Conservation (phyloP, 2,888 invertebrate species). For the Apodemia duryi region DNA sequence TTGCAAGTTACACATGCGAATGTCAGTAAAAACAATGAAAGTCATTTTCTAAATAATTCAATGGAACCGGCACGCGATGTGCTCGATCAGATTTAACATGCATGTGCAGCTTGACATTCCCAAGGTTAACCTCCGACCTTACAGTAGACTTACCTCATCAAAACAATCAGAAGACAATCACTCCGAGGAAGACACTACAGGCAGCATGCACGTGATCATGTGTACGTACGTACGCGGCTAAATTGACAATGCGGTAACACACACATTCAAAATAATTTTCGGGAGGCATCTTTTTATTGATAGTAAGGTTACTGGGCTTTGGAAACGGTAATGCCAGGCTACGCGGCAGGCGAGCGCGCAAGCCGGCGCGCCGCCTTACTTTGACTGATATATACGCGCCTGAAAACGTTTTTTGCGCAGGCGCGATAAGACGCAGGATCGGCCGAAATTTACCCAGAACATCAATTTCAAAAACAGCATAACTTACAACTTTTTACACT, state of each 20-base stretch:
- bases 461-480: conserved; percentile 35
- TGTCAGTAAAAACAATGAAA: conserved; percentile 30
- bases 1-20: conserved; percentile 22
- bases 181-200: conserved; percentile 62
- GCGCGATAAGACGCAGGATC: conserved; percentile 66
- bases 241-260: conserved; percentile 59
- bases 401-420: conserved; percentile 58
- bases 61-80: conserved; percentile 50
- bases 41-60: conserved; percentile 53
- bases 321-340: conserved; percentile 54
- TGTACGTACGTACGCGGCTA: conserved; percentile 39
- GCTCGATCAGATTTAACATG: conserved; percentile 32
- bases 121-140: conserved; percentile 65
- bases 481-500: conserved; percentile 30
- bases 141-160: conserved; percentile 63
- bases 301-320: conserved; percentile 44
- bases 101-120: conserved; percentile 40
- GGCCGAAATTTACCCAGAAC: conserved; percentile 62
- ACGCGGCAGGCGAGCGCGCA: conserved; percentile 78
- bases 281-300: conserved; percentile 60
- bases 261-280: conserved; percentile 42
- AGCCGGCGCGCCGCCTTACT: conserved; percentile 77
- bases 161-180: conserved; percentile 60
- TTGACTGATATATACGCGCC: conserved; percentile 56
- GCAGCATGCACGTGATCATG: conserved; percentile 37